Base-by-base conservation (phyloP, 2,888 invertebrate genomes). In the Uropetala carovei region DNA sequence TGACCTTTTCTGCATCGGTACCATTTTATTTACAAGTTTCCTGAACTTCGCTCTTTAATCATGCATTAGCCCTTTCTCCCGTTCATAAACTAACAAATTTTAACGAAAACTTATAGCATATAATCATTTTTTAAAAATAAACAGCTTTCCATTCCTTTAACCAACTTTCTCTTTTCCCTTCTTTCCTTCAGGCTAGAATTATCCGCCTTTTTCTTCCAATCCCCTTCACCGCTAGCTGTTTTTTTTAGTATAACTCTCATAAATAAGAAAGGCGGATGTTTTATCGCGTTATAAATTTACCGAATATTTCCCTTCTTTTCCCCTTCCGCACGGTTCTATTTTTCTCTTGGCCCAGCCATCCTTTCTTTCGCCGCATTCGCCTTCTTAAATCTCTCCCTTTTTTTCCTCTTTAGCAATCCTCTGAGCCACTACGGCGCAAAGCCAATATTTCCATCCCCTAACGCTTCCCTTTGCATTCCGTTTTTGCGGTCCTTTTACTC, bases 211-310 rank as follows among this genome's bases (percentile, higher is more conserved):
- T n/a, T 68, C 8, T 11, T 68, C 68, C 9, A 18, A n/a, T 2
- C 18, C 22, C 68, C 68, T 68, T 22, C 68, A 7, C 18, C 68
- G 22, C 68, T 68, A 22, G 68, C 68, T n/a, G 22, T n/a, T 68
- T 22, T 68, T 64, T 68, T 68, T n/a, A 68, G 18, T 68, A 68
- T 68, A n/a, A 68, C 68, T 68, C 22, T 18, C 68, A n/a, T 68
- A 18, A 68, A 22, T n/a, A 22, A 18, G n/a, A 22, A 11, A 18
- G 18, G n/a, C 68, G 10, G 68, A 68, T 68, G 68, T 68, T 68
- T 68, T 68, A 68, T 43, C 43, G 75, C 59, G 57, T 56, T 43
- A 43, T 92, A 85, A 57, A 84, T 56, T 84, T 84, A 27, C 56
- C 57, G 16, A 30, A 83, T 22, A n/a, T 43, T 83, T 83, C 22